These are phyloP conservation scores for Xanthorhoe spadicearia DNA, from an alignment of 2,888 invertebrate genomes.

Conservation along the genomic window DNA sequence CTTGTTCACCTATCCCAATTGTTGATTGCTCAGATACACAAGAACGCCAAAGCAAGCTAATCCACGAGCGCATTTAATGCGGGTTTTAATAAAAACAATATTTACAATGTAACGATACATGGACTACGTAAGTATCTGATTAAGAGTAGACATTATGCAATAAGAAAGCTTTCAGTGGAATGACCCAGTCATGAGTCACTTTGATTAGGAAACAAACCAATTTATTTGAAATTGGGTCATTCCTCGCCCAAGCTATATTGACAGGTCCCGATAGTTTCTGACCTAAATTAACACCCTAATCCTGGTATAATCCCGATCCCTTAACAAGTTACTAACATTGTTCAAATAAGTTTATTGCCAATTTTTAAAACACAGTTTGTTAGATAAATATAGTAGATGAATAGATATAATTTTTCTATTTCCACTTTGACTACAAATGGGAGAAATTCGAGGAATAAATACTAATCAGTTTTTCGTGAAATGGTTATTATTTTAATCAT, in stretches of 20 bases:
- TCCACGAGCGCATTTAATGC: neutral
- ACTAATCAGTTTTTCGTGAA: neutral
- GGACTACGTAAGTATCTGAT: neutral
- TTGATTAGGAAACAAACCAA: conserved; percentile 43
- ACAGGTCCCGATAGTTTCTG: conserved; percentile 44
- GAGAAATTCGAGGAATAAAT: neutral
- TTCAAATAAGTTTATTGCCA: neutral
- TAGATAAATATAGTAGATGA: neutral
- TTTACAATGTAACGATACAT: neutral
- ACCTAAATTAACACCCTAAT: conserved; percentile 48
- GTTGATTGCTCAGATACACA: too few species aligned
- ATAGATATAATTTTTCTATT: too few species aligned
- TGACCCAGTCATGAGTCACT: conserved; percentile 14
- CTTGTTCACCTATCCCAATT: too few species aligned
- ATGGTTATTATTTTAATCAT: conserved; percentile 1
- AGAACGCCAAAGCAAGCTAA: too few species aligned
- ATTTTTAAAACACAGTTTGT: neutral
- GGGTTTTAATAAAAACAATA: too few species aligned
- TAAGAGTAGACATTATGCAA: neutral
- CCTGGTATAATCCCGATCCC: conserved; percentile 33
- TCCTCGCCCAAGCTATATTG: conserved; percentile 42
- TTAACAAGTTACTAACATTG: conserved; percentile 26
- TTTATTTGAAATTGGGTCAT: conserved; percentile 43
- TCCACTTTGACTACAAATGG: neutral
- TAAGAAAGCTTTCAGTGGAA: conserved; percentile 3